These are phyloP conservation scores for Cyclina sinensis DNA, from an alignment of 1,140 invertebrate genomes.

Conservation along the genomic window DNA sequence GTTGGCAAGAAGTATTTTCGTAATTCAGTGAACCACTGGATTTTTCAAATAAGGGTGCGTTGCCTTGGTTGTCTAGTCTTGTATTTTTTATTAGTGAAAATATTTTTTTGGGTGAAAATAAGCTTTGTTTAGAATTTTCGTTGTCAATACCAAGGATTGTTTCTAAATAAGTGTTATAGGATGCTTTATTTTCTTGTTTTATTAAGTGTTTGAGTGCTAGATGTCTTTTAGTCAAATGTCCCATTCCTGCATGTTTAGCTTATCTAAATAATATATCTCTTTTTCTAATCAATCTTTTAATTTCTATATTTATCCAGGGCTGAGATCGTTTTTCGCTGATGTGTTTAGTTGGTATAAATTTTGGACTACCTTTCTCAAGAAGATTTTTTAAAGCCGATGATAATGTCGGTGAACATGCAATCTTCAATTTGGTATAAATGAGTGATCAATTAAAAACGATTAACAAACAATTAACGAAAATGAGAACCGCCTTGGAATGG, in stretches of 20 bases:
- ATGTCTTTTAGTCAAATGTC: too few species aligned
- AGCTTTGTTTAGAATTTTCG: background rate
- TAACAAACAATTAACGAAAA: too few species aligned
- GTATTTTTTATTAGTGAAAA: background rate
- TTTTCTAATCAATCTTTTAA: slow-evolving; percentile 16
- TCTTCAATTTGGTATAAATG: too few species aligned
- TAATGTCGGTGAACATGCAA: too few species aligned
- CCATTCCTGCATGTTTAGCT: too few species aligned
- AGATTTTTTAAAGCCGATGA: background rate
- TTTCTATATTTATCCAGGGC: too few species aligned
- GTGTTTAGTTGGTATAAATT: slow-evolving; percentile 15
- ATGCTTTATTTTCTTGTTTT: background rate
- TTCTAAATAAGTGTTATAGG: slow-evolving; percentile 5
- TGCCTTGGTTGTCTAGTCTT: background rate
- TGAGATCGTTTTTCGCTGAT: slow-evolving; percentile 4
- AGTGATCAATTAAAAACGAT: too few species aligned
- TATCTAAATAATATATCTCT: slow-evolving; percentile 14
- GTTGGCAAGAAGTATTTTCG: background rate
- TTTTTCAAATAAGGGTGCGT: too few species aligned
- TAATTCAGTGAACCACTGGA: background rate
- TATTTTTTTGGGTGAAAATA: slow-evolving; percentile 13
- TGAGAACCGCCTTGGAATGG: too few species aligned
- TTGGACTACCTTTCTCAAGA: too few species aligned
- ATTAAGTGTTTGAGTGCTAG: slow-evolving; percentile 3
- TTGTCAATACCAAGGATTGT: background rate